A percentile compares a stretch with the other conserved stretches of the same genome.
Evolutionary conservation across 37 sponge, comb jelly and placozoan genomes (phyloP).

Genomic region (Agelas oroides): DNA sequence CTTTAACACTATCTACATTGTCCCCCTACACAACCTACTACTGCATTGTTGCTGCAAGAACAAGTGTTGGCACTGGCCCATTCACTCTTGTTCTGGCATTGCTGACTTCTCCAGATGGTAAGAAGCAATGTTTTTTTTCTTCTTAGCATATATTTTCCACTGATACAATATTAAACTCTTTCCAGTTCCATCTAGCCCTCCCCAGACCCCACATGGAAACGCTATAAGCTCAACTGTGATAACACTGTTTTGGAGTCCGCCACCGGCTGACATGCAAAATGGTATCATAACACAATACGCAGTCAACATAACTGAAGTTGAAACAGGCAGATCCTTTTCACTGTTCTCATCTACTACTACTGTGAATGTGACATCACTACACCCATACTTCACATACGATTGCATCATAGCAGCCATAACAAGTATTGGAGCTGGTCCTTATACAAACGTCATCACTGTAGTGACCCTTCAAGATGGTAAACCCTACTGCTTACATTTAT

Average conservation of each 20-base stretch:
- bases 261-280: conserved; percentile 13
- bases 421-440: conserved; percentile 52
- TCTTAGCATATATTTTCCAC: too few species aligned
- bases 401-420: conserved; percentile 42
- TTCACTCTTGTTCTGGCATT: conserved; percentile 1
- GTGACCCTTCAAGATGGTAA: conserved; percentile 43
- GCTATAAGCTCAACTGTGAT: not conserved
- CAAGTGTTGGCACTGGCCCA: conserved; percentile 33
- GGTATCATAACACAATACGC: conserved; percentile 13
- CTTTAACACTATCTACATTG: not conserved
- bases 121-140: not conserved
- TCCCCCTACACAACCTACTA: conserved; percentile 39
- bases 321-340: not conserved
- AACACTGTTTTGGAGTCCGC: not conserved
- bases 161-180: too few species aligned
- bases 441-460: not conserved
- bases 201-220: not conserved
- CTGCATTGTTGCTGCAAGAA: conserved; percentile 41
- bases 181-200: not conserved
- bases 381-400: conserved; percentile 59
- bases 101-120: conserved; percentile 24
- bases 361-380: conserved; percentile 26
- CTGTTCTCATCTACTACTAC: not conserved
- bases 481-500: not conserved
- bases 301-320: conserved; percentile 20